Conservation (phyloP, 2,888 invertebrate genomes). For the Microctonus aethiopoides region DNA sequence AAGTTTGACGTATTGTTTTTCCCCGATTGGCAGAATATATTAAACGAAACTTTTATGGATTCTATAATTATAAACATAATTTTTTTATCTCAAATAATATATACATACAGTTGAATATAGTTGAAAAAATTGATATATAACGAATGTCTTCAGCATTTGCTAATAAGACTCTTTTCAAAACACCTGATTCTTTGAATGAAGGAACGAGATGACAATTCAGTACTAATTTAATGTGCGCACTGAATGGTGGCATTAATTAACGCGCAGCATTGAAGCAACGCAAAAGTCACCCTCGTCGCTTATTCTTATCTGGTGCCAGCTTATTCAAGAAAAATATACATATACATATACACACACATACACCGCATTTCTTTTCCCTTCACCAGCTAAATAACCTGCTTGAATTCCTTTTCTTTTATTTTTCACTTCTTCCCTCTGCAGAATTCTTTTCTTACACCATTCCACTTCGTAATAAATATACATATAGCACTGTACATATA, state of each 20-base stretch:
- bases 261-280: slow-evolving; percentile 50
- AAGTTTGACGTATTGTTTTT: slow-evolving; percentile 24
- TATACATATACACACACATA: neutral
- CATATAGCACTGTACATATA: slow-evolving; percentile 14
- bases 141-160: slow-evolving; percentile 41
- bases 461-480: slow-evolving; percentile 32
- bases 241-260: slow-evolving; percentile 58
- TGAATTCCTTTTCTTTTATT: slow-evolving; percentile 9
- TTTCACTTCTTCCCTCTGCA: neutral
- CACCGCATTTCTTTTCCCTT: neutral
- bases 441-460: neutral
- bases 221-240: slow-evolving; percentile 52
- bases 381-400: neutral
- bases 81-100: neutral
- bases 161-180: slow-evolving; percentile 54
- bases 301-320: slow-evolving; percentile 38
- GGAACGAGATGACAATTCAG: slow-evolving; percentile 48
- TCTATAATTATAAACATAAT: neutral
- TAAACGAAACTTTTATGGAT: slow-evolving; percentile 12
- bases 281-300: slow-evolving; percentile 33
- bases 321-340: slow-evolving; percentile 20
- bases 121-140: neutral
- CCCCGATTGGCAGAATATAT: slow-evolving; percentile 1
- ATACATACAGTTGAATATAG: neutral
- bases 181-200: slow-evolving; percentile 48